Base-by-base conservation (phyloP, 2,797 vertebrate species). In the Neosalanx taihuensis region DNA sequence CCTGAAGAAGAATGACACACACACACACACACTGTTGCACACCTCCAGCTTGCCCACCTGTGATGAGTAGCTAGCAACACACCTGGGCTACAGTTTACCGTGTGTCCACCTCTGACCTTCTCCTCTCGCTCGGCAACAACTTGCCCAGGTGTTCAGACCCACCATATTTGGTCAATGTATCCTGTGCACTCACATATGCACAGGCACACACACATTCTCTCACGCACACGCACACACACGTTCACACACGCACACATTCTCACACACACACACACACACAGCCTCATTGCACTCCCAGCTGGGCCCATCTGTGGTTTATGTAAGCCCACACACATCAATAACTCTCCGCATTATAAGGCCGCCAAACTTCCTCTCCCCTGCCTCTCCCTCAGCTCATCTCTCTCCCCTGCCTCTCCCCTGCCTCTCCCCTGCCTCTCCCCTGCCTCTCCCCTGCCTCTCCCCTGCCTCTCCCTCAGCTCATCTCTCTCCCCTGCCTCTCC, bases 281-380 rank as follows among this genome's bases (percentile, higher is more conserved):
- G 15, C 15, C 17, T 53, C 51, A 29, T 83, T 86, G 86, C 74
- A 67, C 81, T 81, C 83, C 78, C 86, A 82, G 85, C 79, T 78
- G 76, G 81, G 81, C 86, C 89, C 90, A 91, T 92, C 87, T 92
- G 90, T 78, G 81, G 72, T 87, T 90, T 92, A 91, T 61, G 29
- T 88, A 92, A 92, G 88, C 84, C 70, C 77, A 72, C 64, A 83
- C 81, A 84, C 86, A 81, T 10, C 31, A 74, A 67, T 29, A 13
- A 58, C 2, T 20, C n/a, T 64, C 51, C 63, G 58, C 56, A 41
- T 7, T 41, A 41, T 12, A 12, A 12, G 37, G 37, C 10, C 37
- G 12, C 10, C 10, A 41, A 41, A 70, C 68, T 60, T 53, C 18
- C 37, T 85, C 78, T 65, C 67, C 26, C 26, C 51, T 4, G 17